Evolutionary conservation across 2,888 invertebrate genomes (phyloP), one percentile per base, ranked within the genome.

Genomic region (Eristalinus sepulchralis): DNA sequence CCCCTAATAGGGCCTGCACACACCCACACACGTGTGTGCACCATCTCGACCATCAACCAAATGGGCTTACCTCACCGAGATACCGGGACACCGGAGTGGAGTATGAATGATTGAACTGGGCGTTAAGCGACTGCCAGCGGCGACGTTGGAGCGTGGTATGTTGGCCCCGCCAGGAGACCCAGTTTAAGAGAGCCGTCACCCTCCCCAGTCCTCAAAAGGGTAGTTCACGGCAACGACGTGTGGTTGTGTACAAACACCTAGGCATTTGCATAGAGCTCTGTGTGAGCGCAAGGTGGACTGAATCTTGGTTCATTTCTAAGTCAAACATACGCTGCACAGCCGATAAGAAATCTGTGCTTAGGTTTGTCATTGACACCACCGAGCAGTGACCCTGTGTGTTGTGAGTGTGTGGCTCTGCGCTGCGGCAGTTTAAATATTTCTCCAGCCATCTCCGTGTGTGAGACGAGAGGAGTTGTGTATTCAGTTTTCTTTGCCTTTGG

Each of bases 61-160:
- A 76, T 66, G 59, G 76, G 76, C 81, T 77, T 84, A 84, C 57
- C 81, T 72, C 81, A 84, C 57, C 57, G 27, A 76, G 71, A 84
- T 81, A 72, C 47, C 17, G 47, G 8, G 17, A 5, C 27, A 27
- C 27, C 66, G 57, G 57, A 60, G 47, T 76, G 81, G 76, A 81
- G 76, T 76, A 84, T 84, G 76, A 84, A 72, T 81, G 71, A 84
- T 84, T 81, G 80, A 84, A 75, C 68, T 71, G 68, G 76, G 68
- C 55, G 75, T 64, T 81, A 72, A 77, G 63, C 63, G 68, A 55
- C 71, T 55, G 17, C 63, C 17, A n/a, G 6, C n/a, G 39, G 57
- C 72, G 59, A 53, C 70, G 67, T n/a, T 39, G 62, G 62, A 36
- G 34, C 27, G 47, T 31, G 27, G 27, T 27, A 0, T 13, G 39